Percentiles rank a stretch among this genome's conserved stretches.
Evolutionary conservation across 2,113 vertebrate species (phyloP).

Genomic region (Callocephalon fimbriatum): DNA sequence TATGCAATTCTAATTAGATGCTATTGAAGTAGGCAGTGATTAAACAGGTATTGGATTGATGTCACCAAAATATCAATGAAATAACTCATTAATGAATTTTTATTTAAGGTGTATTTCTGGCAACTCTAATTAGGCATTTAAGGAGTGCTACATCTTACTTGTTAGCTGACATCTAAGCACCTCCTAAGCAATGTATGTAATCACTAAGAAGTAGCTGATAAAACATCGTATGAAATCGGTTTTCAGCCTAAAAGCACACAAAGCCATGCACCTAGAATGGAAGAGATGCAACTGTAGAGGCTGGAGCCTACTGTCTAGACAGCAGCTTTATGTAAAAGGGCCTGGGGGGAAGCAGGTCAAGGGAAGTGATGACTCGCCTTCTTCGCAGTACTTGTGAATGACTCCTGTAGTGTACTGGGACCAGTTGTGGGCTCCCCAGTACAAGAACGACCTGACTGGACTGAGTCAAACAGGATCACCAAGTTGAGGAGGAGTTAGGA

Average conservation of each 20-base stretch:
- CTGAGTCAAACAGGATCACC: background rate
- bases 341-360: accelerated
- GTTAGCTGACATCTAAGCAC: background rate
- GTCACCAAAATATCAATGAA: background rate
- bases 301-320: background rate
- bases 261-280: background rate
- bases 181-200: background rate
- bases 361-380: background rate
- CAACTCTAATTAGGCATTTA: background rate
- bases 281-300: background rate
- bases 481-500: background rate
- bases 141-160: background rate
- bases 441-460: background rate
- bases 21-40: background rate
- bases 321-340: background rate
- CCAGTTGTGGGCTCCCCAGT: background rate
- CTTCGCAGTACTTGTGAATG: background rate
- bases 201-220: background rate
- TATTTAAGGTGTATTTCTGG: background rate
- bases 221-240: background rate
- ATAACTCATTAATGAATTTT: background rate
- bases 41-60: background rate
- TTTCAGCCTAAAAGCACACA: background rate
- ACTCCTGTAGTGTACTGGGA: background rate
- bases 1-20: background rate